Base-by-base conservation (phyloP, 2,797 vertebrate species). In the Brachyrhaphis roseni region DNA sequence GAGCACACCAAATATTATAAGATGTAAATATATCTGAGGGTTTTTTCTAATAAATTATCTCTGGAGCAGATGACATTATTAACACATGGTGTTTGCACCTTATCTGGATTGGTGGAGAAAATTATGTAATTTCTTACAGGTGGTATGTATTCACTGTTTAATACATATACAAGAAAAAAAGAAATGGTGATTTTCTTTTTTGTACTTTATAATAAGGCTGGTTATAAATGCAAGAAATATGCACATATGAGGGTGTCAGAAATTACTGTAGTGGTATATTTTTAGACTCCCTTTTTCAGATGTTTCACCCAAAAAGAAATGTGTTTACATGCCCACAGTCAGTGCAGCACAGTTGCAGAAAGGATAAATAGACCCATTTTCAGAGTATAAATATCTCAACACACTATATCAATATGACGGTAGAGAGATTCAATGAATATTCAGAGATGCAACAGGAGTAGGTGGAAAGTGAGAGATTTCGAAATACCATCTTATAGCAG, bases 311-410 rank as follows among this genome's bases (percentile, higher is more conserved):
- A 81, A 53, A 77, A 76, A 80, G 76, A 81, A 85, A 88, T 88
- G 81, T 86, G 75, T 91, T 88, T 83, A 87, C 90, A 81, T 76
- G 72, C 46, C 81, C 84, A 72, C 75, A 31, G 11, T 46, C 68
- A 49, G 74, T 36, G 80, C 82, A 78, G 80, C 55, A 49, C 59
- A 78, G 76, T 46, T 83, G 81, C 78, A 82, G 82, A 86, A 84
- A 45, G 66, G 80, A 84, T 84, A 89, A 88, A 91, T 85, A 79
- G 81, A 85, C 79, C 81, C 41, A 74, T 91, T 90, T 89, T 83
- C 77, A 79, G 81, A 90, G 88, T 85, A 90, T 90, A 92, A 88
- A 94, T 92, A 88, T 87, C 85, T 89, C 87, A 88, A 90, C 84
- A 74, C 59, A 85, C 84, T 84, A 57, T 86, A 85, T 84, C 72